Conservation (phyloP, 2,113 vertebrate genomes). For the Etia nguti region DNA sequence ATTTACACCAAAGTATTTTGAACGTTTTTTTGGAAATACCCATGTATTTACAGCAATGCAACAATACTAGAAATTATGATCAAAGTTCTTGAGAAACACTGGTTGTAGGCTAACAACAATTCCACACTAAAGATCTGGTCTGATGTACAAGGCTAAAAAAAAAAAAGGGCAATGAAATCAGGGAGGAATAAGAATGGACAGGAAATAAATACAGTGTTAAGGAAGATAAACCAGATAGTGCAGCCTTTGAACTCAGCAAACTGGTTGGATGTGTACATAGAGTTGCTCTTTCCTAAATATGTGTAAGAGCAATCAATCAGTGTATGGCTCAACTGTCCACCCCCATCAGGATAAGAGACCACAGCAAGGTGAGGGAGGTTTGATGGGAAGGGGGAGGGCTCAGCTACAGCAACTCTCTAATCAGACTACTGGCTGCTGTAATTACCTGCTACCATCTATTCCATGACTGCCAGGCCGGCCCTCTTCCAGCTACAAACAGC, state of each 20-base stretch:
- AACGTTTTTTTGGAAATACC: no score
- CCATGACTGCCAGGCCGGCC: slow-evolving; percentile 12
- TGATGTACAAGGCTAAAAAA: neutral
- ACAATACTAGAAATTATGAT: neutral
- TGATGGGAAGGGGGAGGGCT: slow-evolving; percentile 1
- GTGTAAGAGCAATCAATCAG: slow-evolving; percentile 60
- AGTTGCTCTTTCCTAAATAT: slow-evolving; percentile 50
- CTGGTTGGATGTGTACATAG: neutral
- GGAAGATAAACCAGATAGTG: neutral
- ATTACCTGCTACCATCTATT: slow-evolving; percentile 58
- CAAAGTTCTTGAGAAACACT: neutral
- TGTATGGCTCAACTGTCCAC: slow-evolving; percentile 40
- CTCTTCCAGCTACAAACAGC: slow-evolving; percentile 54
- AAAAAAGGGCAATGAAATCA: neutral
- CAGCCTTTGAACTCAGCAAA: neutral
- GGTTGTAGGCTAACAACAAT: no score
- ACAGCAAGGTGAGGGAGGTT: slow-evolving; percentile 18
- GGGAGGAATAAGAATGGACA: neutral
- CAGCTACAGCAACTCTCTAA: slow-evolving; percentile 56
- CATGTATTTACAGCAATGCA: no score
- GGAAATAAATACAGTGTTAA: neutral
- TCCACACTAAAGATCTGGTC: neutral
- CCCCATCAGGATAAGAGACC: slow-evolving; percentile 42
- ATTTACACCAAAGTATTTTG: no score
- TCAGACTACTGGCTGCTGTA: slow-evolving; percentile 42